Evolutionary conservation across 2,797 vertebrate genomes (phyloP), one percentile per base, ranked within the genome.

Genomic region (Allobates femoralis): DNA sequence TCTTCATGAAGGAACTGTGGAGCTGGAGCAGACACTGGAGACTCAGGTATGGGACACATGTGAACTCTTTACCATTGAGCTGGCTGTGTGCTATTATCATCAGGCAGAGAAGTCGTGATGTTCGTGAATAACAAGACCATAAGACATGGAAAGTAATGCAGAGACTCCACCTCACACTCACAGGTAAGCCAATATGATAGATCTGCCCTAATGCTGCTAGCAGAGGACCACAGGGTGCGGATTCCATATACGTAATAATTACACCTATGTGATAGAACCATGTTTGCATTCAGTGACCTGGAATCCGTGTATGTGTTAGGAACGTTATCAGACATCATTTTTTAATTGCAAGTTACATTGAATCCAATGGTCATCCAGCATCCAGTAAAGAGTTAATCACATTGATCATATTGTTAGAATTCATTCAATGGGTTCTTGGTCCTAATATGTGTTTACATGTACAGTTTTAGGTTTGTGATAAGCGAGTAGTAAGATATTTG

Each of bases 1-100:
- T 76, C 78, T 46, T 79, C 28, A 30, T 85, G n/a, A 21, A 55
- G 74, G 78, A 26, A 56, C 84, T n/a, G n/a, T n/a, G n/a, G n/a
- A n/a, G 69, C 30, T 56, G 12, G 28, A 46, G 21, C 26, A 84
- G 58, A 60, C 56, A 79, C 77, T 10, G 16, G 18, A 41, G 56
- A 55, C 30, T 26, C 56, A 62, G 18, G 1, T 8, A 69, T 19
- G 21, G 66, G 14, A 34, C 28, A 41, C 37, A n/a, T 41, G 34
- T n/a, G 34, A 41, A 46, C 16, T 2, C 1, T 3, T 7, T 66
- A 1, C 6, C 7, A 53, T 53, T 34, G 66, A 69, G 66, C 8
- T 21, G 21, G 19, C 18, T 8, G 28, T 37, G 66, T 69, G 66
- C 32, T 2, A 11, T 12, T 53, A 18, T 21, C 11, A 46, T 32